Conservation (phyloP, 2,888 invertebrate genomes). For the Spilarctia lutea region DNA sequence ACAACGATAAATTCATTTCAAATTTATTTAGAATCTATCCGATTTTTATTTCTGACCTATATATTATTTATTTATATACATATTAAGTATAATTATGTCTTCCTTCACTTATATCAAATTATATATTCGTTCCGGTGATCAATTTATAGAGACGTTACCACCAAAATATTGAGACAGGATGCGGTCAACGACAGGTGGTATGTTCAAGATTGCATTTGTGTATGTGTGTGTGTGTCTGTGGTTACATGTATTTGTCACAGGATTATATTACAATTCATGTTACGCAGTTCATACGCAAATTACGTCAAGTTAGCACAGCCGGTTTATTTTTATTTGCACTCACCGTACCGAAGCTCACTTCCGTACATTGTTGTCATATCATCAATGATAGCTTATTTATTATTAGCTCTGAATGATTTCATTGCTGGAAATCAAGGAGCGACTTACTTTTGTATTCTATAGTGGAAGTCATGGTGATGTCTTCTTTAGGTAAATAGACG, state of each 20-base stretch:
- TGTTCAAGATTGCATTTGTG: not conserved
- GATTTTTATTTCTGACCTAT: too few relatives aligned
- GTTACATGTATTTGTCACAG: conserved; percentile 32
- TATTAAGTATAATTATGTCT: too few relatives aligned
- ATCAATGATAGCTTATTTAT: conserved; percentile 32
- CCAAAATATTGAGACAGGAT: conserved; percentile 6
- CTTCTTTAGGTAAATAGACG: not conserved
- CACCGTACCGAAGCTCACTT: conserved; percentile 42
- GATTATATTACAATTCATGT: conserved; percentile 46
- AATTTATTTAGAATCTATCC: not conserved
- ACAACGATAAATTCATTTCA: not conserved
- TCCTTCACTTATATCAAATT: too few relatives aligned
- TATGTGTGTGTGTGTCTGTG: too few relatives aligned
- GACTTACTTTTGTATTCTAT: not conserved
- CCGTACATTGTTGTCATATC: conserved; percentile 51
- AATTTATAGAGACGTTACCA: not conserved
- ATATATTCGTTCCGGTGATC: not conserved
- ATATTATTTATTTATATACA: too few relatives aligned
- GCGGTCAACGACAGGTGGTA: conserved; percentile 12
- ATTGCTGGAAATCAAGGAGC: not conserved
- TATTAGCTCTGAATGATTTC: conserved; percentile 12
- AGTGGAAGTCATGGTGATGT: not conserved
- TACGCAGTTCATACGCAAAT: conserved; percentile 50
- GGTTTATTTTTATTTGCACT: conserved; percentile 47
- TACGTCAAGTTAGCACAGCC: conserved; percentile 48